phyloP scores from a whole-genome alignment of 2,113 vertebrate genomes.

The Circaetus cinerascens region DNA sequence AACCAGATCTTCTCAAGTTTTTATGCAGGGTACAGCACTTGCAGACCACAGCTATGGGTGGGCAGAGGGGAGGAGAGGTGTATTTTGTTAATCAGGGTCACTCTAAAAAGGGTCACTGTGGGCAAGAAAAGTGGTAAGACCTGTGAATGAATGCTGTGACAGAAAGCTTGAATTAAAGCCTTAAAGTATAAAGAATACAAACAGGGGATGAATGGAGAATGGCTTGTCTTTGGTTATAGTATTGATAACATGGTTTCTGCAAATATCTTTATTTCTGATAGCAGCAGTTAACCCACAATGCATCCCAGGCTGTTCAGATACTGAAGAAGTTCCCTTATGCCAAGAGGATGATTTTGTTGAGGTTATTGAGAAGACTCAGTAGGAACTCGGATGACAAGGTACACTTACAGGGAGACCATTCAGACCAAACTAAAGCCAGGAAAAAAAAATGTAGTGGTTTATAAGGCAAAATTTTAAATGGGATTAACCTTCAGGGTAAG shows the following conservation, averaged over 20 bases:
- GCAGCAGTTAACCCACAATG: rapidly evolving
- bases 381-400: not conserved
- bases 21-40: not conserved
- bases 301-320: rapidly evolving
- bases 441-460: not conserved
- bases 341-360: not conserved
- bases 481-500: not conserved
- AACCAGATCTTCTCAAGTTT: not conserved
- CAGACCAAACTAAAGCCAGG: not conserved
- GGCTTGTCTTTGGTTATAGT: not conserved
- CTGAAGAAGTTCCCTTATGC: not conserved
- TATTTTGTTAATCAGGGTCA: rapidly evolving
- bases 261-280: not conserved
- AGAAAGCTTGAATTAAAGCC: not conserved
- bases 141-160: too few species aligned
- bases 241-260: not conserved
- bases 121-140: not conserved
- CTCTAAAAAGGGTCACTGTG: not conserved
- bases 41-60: rapidly evolving
- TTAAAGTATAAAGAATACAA: too few species aligned
- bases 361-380: not conserved
- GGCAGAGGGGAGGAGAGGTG: not conserved
- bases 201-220: not conserved
- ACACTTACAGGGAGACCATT: not conserved
- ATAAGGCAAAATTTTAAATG: not conserved